A percentile compares a stretch with the other conserved stretches of the same genome.
Conservation (phyloP, 1,140 invertebrate genomes). For the Habropoda laboriosa region DNA sequence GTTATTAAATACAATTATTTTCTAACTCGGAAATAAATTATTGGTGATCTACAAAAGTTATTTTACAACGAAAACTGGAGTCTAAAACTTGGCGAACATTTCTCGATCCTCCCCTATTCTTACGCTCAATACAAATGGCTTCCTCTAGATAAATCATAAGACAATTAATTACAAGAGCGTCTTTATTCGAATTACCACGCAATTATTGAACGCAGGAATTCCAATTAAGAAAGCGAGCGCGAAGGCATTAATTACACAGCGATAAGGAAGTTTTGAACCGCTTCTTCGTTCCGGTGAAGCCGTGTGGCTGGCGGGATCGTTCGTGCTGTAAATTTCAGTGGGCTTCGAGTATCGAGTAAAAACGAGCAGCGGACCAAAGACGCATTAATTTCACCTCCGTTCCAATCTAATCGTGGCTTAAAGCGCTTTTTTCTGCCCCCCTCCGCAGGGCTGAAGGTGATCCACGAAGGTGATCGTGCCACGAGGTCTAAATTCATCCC, state of each 20-base stretch:
- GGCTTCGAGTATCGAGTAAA: slow-evolving; percentile 11
- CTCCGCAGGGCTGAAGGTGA: too few relatives aligned
- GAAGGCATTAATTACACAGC: slow-evolving; percentile 18
- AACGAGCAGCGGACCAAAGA: background rate
- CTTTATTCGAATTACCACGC: background rate
- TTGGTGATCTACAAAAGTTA: too few relatives aligned
- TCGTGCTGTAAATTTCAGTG: slow-evolving; percentile 23
- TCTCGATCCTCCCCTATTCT: too few relatives aligned
- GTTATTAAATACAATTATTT: too few relatives aligned
- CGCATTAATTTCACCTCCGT: slow-evolving; percentile 40
- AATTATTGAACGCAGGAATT: slow-evolving; percentile 8
- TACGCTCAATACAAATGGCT: too few relatives aligned
- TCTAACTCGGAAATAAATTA: too few relatives aligned
- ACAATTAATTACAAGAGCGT: background rate
- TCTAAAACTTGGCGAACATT: too few relatives aligned
- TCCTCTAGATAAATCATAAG: background rate
- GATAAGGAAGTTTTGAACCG: slow-evolving; percentile 4
- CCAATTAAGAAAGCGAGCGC: slow-evolving; percentile 13
- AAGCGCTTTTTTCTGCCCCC: slow-evolving; percentile 47
- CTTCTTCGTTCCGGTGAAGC: background rate
- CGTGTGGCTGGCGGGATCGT: background rate
- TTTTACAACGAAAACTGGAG: too few relatives aligned
- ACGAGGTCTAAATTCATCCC: slow-evolving; percentile 12
- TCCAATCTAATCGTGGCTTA: slow-evolving; percentile 39
- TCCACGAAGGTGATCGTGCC: slow-evolving; percentile 29